Conservation (phyloP, 2,797 vertebrate genomes). For the Chloroceryle amazona region DNA sequence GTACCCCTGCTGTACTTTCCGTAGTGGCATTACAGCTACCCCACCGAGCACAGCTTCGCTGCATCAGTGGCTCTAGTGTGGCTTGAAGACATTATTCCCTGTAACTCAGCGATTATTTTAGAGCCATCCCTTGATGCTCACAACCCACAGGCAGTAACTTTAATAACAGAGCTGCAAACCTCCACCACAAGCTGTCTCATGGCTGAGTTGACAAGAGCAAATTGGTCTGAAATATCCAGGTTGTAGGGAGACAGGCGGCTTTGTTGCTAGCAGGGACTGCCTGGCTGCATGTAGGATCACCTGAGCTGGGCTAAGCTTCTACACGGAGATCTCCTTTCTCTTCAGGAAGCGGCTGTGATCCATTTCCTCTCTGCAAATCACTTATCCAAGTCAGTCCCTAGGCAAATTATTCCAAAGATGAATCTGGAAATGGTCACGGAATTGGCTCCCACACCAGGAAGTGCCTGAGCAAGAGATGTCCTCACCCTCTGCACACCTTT, state of each 20-base stretch:
- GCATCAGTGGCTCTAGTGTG: not conserved
- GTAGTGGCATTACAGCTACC: not conserved
- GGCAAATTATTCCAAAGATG: not conserved
- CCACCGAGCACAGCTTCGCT: not conserved
- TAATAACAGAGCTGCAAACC: conserved; percentile 30
- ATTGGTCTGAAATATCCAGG: conserved; percentile 26
- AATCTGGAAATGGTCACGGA: not conserved
- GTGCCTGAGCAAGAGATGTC: not conserved
- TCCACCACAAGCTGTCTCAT: not conserved
- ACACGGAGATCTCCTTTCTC: not conserved
- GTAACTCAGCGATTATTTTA: not conserved
- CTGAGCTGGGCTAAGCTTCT: not conserved
- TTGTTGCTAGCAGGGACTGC: not conserved
- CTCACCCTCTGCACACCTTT: not conserved
- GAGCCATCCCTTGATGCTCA: conserved; percentile 11
- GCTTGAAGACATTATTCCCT: not conserved
- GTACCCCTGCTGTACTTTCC: fast-evolving
- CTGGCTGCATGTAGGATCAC: fast-evolving
- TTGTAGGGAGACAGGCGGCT: not conserved
- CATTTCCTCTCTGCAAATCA: not conserved
- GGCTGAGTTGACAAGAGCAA: conserved; percentile 16
- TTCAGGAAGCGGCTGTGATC: not conserved
- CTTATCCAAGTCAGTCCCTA: not conserved
- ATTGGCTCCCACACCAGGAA: fast-evolving
- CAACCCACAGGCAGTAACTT: conserved; percentile 39